Evolutionary conservation across 2,888 invertebrate species (phyloP), one percentile per base, ranked within the genome.

Genomic region (Plemyria rubiginata): DNA sequence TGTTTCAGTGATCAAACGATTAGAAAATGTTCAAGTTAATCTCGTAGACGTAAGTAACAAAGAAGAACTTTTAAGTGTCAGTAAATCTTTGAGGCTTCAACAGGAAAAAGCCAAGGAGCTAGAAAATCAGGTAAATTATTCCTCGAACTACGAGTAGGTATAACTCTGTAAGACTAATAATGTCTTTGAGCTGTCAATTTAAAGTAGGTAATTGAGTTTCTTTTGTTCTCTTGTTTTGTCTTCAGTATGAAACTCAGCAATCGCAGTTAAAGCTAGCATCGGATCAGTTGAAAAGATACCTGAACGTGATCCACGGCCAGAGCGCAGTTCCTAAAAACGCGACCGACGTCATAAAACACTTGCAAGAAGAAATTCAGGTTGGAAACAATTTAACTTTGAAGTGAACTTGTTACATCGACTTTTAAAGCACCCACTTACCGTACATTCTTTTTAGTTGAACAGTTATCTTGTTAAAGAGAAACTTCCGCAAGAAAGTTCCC

Each of bases 401-500:
- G 56, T 52, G 54, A 65, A 52, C 62, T 69, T 64, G 67, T 70
- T 66, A 66, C 60, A 62, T 48, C 56, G 60, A 67, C 15, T 49
- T 60, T 66, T 55, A 57, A 56, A 66, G 52, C 29, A 40, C 41
- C 54, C 61, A 58, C 65, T 71, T 61, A 68, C 59, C 16, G 46
- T 62, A 58, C 64, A 70, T 68, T 60, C 49, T 68, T 82, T 82
- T 57, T 70, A 93, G 86, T 94, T 96, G 43, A 96, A 96, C 79
- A 93, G 92, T 63, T 97, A 96, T 84, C 93, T 98, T 65, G 95
- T 95, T 0, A 95, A 95, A 67, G 97, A 97, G 77, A 96, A 97
- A 79, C 82, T 98, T 56, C 97, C 97, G 0, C 94, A 95, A 73
- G 98, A 98, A 83, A 90, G 95, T 49, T 85, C 91, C 1, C 85